Percentiles rank a stretch among this genome's conserved stretches.
Evolutionary conservation across 2,113 vertebrate species (phyloP).

Genomic region (Melospiza georgiana): DNA sequence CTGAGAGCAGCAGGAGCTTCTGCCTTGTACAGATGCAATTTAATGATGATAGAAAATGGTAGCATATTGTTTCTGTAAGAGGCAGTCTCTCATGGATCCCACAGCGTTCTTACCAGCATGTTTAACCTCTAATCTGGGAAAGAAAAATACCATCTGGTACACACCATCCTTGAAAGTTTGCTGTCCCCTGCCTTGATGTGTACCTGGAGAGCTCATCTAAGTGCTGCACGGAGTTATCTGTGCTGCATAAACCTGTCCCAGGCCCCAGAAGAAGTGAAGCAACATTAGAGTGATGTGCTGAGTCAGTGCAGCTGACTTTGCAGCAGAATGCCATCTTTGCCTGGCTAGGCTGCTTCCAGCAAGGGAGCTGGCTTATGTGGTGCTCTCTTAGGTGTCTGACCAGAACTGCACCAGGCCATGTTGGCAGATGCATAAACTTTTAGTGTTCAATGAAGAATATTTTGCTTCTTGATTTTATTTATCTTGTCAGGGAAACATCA

Average conservation of each 20-base stretch:
- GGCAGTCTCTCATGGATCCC: conserved; percentile 51
- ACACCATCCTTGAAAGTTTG: conserved; percentile 44
- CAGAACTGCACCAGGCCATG: background rate
- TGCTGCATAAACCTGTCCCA: background rate
- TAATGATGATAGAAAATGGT: conserved; percentile 65
- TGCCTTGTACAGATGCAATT: conserved; percentile 52
- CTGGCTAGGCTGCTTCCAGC: background rate
- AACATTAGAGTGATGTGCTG: background rate
- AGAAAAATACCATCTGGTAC: conserved; percentile 61
- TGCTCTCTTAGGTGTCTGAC: background rate
- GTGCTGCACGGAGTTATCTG: background rate
- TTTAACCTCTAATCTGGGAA: conserved; percentile 60
- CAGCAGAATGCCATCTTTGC: background rate
- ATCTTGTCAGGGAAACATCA: background rate
- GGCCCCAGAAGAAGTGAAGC: background rate
- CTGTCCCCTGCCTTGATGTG: background rate
- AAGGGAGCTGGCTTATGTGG: background rate
- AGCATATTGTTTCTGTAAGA: conserved; percentile 67
- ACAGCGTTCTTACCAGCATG: conserved; percentile 41
- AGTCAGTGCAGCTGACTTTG: conserved; percentile 9
- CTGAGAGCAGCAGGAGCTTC: conserved; percentile 52
- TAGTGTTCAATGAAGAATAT: background rate
- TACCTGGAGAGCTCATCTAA: conserved; percentile 31
- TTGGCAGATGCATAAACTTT: background rate
- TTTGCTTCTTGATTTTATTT: conserved; percentile 8